Evolutionary conservation across 2,113 vertebrate species (phyloP).

Genomic region (Channa maculata): DNA sequence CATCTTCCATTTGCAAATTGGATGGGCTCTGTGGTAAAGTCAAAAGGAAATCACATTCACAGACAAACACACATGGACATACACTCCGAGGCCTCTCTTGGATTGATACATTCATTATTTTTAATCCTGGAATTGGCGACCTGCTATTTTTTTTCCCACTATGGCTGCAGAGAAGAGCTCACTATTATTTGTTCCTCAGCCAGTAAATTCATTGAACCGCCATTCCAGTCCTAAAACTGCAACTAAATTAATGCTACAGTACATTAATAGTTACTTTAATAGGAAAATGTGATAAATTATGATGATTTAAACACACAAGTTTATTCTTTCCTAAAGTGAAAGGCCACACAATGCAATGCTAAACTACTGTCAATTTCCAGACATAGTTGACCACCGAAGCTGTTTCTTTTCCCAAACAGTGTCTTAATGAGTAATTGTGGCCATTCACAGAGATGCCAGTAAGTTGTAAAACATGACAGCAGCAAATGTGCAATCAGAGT

Average conservation of each 20-base stretch:
- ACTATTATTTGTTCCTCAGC: background rate
- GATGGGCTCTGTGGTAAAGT: background rate
- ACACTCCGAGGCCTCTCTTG: background rate
- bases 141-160: background rate
- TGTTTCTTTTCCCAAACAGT: background rate
- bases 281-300: too few species aligned
- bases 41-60: conserved; percentile 16
- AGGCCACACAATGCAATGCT: too few species aligned
- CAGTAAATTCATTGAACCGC: background rate
- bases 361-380: too few species aligned
- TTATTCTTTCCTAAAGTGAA: too few species aligned
- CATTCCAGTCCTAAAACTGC: too few species aligned
- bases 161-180: background rate
- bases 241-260: too few species aligned
- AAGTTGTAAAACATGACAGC: conserved; percentile 6
- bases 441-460: background rate
- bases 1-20: conserved; percentile 38
- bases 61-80: background rate
- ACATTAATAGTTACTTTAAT: too few species aligned
- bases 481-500: background rate
- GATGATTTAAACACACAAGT: too few species aligned
- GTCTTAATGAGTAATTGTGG: background rate
- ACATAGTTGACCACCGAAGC: too few species aligned
- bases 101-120: conserved; percentile 18
- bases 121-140: conserved; percentile 4